Evolutionary conservation across 2,888 invertebrate species (phyloP).

Genomic region (Oxycera nigricornis): DNA sequence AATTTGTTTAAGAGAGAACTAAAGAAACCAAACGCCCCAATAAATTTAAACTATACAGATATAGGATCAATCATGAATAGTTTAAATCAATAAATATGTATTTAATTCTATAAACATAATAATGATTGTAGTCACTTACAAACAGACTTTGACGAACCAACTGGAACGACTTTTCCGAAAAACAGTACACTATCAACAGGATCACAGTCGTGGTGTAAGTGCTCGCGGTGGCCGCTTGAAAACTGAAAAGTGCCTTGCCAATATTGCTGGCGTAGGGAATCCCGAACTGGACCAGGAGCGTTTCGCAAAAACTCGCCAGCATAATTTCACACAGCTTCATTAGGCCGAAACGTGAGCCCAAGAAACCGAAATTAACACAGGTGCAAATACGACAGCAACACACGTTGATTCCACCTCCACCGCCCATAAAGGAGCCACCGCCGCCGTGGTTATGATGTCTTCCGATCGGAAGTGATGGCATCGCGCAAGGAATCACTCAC

Average conservation of each 20-base stretch:
- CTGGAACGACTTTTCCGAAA: conserved; percentile 78
- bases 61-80: too few relatives aligned
- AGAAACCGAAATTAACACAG: conserved; percentile 78
- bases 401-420: conserved; percentile 69
- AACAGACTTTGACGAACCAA: conserved; percentile 82
- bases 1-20: too few relatives aligned
- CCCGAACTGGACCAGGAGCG: conserved; percentile 80
- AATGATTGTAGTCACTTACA: conserved; percentile 67
- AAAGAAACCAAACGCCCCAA: too few relatives aligned
- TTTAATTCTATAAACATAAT: not conserved
- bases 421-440: not conserved
- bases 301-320: conserved; percentile 82
- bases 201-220: conserved; percentile 80
- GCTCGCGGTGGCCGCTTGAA: conserved; percentile 80
- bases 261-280: conserved; percentile 74
- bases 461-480: conserved; percentile 6
- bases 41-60: too few relatives aligned
- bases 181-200: conserved; percentile 77
- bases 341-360: conserved; percentile 75
- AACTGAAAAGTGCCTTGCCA: conserved; percentile 73
- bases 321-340: conserved; percentile 78
- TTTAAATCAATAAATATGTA: too few relatives aligned
- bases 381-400: conserved; percentile 80
- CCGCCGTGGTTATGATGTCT: conserved; percentile 2
- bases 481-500: not conserved